phyloP scores from a whole-genome alignment of 2,888 invertebrate genomes.

The Acrobasis suavella region DNA sequence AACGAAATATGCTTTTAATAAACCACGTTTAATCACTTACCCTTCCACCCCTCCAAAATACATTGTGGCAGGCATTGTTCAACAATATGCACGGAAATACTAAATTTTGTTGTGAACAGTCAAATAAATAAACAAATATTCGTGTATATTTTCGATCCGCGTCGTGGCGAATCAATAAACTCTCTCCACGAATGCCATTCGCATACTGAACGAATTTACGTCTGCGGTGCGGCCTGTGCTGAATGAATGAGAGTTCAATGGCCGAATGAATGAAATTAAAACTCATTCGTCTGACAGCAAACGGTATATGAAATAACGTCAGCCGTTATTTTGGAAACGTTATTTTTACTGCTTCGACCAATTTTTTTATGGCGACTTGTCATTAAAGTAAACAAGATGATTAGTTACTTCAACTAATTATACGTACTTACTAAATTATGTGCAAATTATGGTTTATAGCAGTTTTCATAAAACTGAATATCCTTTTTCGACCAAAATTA shows the following conservation, averaged over 20 bases:
- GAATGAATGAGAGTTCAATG: slow-evolving; percentile 27
- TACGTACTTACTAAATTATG: too few relatives aligned
- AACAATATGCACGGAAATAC: slow-evolving; percentile 2
- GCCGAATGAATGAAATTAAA: slow-evolving; percentile 6
- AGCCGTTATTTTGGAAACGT: background rate
- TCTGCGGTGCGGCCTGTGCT: background rate
- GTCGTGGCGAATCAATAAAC: slow-evolving; percentile 12
- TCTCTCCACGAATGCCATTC: slow-evolving; percentile 13
- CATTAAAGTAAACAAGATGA: too few relatives aligned
- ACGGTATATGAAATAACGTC: background rate
- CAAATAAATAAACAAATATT: slow-evolving; percentile 12
- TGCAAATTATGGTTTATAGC: too few relatives aligned
- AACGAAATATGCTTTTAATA: slow-evolving; percentile 31
- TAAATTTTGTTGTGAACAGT: background rate
- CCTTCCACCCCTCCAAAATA: slow-evolving; percentile 76
- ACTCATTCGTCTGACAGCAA: too few relatives aligned
- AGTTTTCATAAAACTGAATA: too few relatives aligned
- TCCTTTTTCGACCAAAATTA: too few relatives aligned
- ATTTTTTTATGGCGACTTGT: too few relatives aligned
- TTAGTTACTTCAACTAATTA: too few relatives aligned
- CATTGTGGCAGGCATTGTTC: slow-evolving; percentile 32
- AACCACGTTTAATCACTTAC: slow-evolving; percentile 47
- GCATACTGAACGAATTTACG: slow-evolving; percentile 25
- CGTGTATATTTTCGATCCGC: background rate
- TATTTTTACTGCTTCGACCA: too few relatives aligned